Evolutionary conservation across 2,113 vertebrate species (phyloP).

Genomic region (Argyrosomus japonicus): DNA sequence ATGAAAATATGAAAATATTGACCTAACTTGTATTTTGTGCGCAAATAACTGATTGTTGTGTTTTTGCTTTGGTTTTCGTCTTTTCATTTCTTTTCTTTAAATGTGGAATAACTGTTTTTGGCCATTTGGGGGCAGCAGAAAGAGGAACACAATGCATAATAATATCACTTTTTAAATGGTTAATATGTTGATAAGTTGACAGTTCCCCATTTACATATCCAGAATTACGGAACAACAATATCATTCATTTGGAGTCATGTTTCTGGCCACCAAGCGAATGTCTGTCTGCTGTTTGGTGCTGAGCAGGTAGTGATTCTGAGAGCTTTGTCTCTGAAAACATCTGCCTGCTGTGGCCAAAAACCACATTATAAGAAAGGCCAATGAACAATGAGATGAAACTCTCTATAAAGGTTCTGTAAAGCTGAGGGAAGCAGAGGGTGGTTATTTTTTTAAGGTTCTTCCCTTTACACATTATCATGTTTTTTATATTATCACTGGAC

Average conservation of each 20-base stretch:
- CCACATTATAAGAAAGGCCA: not conserved
- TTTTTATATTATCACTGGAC: no score
- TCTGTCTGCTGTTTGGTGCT: not conserved
- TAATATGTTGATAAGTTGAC: not conserved
- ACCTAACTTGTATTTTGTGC: not conserved
- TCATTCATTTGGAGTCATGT: not conserved
- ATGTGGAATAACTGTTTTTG: not conserved
- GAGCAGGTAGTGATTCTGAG: not conserved
- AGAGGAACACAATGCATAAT: not conserved
- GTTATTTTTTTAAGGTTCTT: not conserved
- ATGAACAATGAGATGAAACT: slow-evolving; percentile 5
- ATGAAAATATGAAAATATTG: no score
- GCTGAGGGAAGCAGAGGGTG: not conserved
- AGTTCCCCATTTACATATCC: not conserved
- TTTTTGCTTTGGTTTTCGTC: not conserved
- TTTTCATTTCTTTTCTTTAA: not conserved
- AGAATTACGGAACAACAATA: not conserved
- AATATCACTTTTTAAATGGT: no score
- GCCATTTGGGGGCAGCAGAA: not conserved
- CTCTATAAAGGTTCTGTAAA: not conserved
- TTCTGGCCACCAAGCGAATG: not conserved
- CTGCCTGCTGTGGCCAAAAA: not conserved
- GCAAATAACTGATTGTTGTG: not conserved
- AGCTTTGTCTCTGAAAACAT: not conserved
- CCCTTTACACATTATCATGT: not conserved